Evolutionary conservation across 1,140 invertebrate genomes (phyloP).

Genomic region (Dendroctonus valens): DNA sequence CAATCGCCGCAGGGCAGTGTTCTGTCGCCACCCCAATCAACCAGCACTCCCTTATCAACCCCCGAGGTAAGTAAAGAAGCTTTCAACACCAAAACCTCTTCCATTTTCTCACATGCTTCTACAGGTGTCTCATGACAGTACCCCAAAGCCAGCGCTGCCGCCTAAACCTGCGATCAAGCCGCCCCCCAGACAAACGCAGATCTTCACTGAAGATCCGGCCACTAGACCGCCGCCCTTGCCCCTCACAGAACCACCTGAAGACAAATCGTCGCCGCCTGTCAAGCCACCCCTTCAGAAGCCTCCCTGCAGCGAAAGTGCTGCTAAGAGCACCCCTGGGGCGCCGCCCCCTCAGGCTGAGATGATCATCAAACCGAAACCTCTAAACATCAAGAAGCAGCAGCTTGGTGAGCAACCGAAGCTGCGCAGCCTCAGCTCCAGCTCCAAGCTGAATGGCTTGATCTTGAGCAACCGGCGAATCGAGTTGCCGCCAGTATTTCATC

Average conservation of each 20-base stretch:
- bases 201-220: slow-evolving; percentile 42
- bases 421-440: slow-evolving; percentile 57
- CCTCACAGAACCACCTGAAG: slow-evolving; percentile 49
- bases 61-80: slow-evolving; percentile 49
- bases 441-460: slow-evolving; percentile 58
- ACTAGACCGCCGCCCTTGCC: slow-evolving; percentile 45
- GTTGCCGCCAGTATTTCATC: slow-evolving; percentile 75
- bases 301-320: neutral
- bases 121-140: slow-evolving; percentile 53
- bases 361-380: slow-evolving; percentile 75
- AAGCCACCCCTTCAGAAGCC: slow-evolving; percentile 45
- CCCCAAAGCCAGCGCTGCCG: slow-evolving; percentile 67
- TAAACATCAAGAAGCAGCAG: slow-evolving; percentile 75
- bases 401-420: slow-evolving; percentile 73
- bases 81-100: neutral
- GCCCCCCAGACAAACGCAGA: slow-evolving; percentile 54
- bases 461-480: slow-evolving; percentile 73
- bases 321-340: slow-evolving; percentile 28
- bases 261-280: slow-evolving; percentile 34
- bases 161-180: slow-evolving; percentile 66
- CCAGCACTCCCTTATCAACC: slow-evolving; percentile 58
- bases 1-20: slow-evolving; percentile 52
- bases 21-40: slow-evolving; percentile 59
- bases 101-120: neutral
- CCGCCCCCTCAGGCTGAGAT: slow-evolving; percentile 52